A percentile compares a stretch with the other conserved stretches of the same genome.
Conservation (phyloP, 2,113 vertebrate species). For the Chionis minor region DNA sequence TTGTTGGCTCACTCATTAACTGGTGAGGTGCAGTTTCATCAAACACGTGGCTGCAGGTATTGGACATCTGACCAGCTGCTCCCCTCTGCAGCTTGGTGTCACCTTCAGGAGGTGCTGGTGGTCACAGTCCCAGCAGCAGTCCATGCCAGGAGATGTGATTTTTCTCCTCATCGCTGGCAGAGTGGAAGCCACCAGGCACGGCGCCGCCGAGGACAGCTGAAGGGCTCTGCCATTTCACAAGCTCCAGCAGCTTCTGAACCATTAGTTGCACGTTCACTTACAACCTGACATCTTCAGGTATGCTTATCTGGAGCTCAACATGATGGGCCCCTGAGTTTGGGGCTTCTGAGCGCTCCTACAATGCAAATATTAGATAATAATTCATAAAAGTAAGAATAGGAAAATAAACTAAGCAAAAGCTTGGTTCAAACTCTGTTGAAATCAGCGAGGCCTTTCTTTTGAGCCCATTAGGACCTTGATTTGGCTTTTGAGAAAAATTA, state of each 20-base stretch:
- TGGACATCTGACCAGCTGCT: background rate
- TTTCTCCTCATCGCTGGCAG: background rate
- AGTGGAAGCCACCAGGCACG: background rate
- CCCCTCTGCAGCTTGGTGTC: background rate
- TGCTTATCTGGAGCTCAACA: background rate
- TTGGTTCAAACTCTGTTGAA: background rate
- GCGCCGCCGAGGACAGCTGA: accelerated
- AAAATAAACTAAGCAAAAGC: background rate
- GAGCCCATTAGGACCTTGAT: background rate
- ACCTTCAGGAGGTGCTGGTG: background rate
- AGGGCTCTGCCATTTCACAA: background rate
- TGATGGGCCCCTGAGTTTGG: accelerated
- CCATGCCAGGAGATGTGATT: accelerated
- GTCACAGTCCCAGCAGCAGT: accelerated
- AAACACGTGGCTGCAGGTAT: accelerated
- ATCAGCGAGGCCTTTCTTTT: background rate
- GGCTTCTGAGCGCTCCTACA: background rate
- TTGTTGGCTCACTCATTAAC: background rate
- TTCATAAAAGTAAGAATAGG: background rate
- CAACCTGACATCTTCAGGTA: background rate
- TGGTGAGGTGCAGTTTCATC: background rate
- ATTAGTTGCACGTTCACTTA: background rate
- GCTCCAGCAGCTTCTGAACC: background rate
- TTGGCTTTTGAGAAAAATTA: background rate
- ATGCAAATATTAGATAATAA: background rate